Base-by-base conservation (phyloP, 2,888 invertebrate genomes). In the Agelastica alni region DNA sequence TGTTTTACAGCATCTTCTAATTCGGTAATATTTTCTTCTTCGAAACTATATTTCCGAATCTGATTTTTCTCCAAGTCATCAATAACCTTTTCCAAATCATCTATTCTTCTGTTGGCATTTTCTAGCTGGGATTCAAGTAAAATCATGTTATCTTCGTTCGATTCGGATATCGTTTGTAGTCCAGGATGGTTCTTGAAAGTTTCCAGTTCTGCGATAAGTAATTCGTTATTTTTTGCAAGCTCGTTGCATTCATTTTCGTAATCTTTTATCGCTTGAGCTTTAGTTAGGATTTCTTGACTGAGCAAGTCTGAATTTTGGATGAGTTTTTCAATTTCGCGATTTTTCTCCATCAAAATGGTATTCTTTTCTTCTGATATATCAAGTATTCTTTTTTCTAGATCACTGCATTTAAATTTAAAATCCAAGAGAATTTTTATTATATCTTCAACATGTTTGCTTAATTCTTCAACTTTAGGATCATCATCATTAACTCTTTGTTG, bases 181-280 rank as follows among this genome's bases (percentile, higher is more conserved):
- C 85, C 85, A n/a, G 81, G 80, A n/a, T 78, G 77, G 42, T 80
- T 83, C 68, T 86, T 86, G 45, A 82, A 79, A 41, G 82, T 80
- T 34, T 86, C 80, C 56, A 88, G 78, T 74, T 87, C 86, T 42
- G 81, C 81, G 62, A 87, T 80, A n/a, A 88, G 75, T 53, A 85
- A 79, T 66, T 86, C 87, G 67, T 88, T 88, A 70, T 86, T 88
- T 70, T 85, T 85, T 74, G 85, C 85, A 70, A 87, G 80, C 69
- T 86, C 85, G 53, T 80, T 78, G 60, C 83, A 82, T 74, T 87
- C 87, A 17, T 80, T 74, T 59, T 82, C 79, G 36, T 79, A 80
- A 61, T 81, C 80, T 36, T 78, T 78, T 30, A 82, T 75, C 6
- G 71, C 69, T 49, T 72, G 68, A 2, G 64, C 69, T 60, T 76